Base-by-base conservation (phyloP, 92 coral and sea anemone species). In the Actinostola sp. region DNA sequence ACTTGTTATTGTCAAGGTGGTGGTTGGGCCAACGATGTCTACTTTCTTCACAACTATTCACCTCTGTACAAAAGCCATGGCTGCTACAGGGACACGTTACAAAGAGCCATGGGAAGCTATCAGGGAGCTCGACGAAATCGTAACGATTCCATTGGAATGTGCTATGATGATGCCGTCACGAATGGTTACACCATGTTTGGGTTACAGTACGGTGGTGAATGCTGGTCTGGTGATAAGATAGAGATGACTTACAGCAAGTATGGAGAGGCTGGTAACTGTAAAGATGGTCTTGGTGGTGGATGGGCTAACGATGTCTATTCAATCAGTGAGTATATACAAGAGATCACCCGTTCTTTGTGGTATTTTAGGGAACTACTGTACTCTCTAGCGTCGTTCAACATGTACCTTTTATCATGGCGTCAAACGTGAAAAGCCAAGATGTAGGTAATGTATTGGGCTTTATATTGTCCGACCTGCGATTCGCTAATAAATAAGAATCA, bases 1-100 rank as follows among this genome's bases (percentile, higher is more conserved):
- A 13, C 16, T 3, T 36, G 10, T n/a, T 30, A 19, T 9, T 61
- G 21, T 44, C 23, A 14, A 67, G 72, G 72, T 46, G 76, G 76
- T 12, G 50, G 50, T 1, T 70, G 76, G 76, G 76, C 76, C 55
- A 52, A 70, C 53, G 76, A 70, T 33, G 55, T 70, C 24, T 70
- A 70, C 65, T 53, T 70, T 41, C 49, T 70, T 34, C 72, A 67
- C 44, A 32, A 67, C 72, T 67, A 20, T 31, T 46, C 72, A 14
- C 72, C 72, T 0, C 4, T 20, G 17, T 67, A 67, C 72, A 49
- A 49, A 28, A n/a, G 29, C 38, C 72, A 67, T 49, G 72, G 72
- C 25, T 67, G 72, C 44, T 67, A 67, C 43, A 49, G 42, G 29
- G 72, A 67, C 72, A 34, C 11, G 6, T 19, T 41, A 17, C 4